These are phyloP conservation scores for Daktulosphaira vitifoliae DNA, from an alignment of 1,140 invertebrate genomes.

Conservation along the genomic window DNA sequence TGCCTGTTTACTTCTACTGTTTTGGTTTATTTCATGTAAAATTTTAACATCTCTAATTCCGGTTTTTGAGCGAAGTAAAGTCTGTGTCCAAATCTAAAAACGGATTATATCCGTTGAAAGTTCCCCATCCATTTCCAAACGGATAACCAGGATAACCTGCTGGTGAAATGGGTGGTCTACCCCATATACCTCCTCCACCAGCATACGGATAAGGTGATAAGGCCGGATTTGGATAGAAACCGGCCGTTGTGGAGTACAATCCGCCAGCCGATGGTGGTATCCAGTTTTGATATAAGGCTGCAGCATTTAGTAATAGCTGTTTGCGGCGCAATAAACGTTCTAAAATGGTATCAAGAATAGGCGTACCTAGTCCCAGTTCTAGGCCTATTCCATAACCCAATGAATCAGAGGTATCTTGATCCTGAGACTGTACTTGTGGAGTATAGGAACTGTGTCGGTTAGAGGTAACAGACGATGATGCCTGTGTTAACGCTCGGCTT, in stretches of 20 bases:
- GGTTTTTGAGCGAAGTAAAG: neutral
- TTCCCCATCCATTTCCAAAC: neutral
- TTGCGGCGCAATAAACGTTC: neutral
- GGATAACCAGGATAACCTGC: neutral
- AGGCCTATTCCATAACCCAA: neutral
- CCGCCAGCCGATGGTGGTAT: neutral
- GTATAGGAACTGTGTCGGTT: no score
- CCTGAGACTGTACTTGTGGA: neutral
- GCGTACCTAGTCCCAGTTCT: conserved; percentile 9
- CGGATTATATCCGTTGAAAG: neutral
- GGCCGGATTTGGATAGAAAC: neutral
- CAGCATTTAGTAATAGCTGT: neutral
- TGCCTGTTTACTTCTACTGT: no score
- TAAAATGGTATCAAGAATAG: neutral
- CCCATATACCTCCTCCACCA: neutral
- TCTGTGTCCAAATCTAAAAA: neutral
- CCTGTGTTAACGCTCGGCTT: neutral
- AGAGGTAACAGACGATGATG: neutral
- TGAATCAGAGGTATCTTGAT: neutral
- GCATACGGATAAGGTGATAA: neutral
- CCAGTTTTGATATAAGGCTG: neutral
- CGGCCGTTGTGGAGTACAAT: neutral
- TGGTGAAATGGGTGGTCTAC: neutral
- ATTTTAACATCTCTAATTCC: no score
- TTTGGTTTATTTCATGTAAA: no score